Percentiles rank a stretch among this genome's conserved stretches.
Conservation (phyloP, 2,888 invertebrate genomes). For the Chorisops tibialis region DNA sequence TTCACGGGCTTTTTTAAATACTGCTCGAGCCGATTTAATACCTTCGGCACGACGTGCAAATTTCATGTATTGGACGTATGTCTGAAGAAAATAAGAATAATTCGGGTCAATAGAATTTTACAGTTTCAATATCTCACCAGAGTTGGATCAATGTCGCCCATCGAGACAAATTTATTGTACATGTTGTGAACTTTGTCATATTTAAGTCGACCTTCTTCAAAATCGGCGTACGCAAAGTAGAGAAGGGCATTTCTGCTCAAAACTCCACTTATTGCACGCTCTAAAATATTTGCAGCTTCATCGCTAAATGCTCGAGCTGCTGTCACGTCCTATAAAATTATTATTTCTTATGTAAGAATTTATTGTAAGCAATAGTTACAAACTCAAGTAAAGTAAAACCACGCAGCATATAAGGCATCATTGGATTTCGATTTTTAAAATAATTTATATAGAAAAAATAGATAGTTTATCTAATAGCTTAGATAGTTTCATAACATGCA, state of each 20-base stretch:
- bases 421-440: constrained; percentile 43
- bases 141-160: constrained; percentile 91
- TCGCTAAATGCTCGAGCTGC: constrained; percentile 90
- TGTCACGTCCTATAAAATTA: constrained; percentile 73
- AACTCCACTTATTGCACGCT: constrained; percentile 85
- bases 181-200: constrained; percentile 95
- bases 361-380: not conserved
- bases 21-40: constrained; percentile 90
- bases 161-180: constrained; percentile 86
- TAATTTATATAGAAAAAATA: no score
- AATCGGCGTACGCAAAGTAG: constrained; percentile 98
- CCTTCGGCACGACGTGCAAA: constrained; percentile 96
- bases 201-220: constrained; percentile 94
- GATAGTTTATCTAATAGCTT: no score
- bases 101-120: not conserved
- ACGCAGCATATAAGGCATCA: constrained; percentile 42
- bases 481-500: no score
- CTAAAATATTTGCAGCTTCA: constrained; percentile 92
- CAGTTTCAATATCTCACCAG: constrained; percentile 61
- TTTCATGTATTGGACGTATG: constrained; percentile 99
- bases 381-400: constrained; percentile 41
- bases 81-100: constrained; percentile 53
- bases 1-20: constrained; percentile 94
- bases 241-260: constrained; percentile 88
- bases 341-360: not conserved